Evolutionary conservation across 1,140 invertebrate species (phyloP).

Genomic region (Drosophila aff.): DNA sequence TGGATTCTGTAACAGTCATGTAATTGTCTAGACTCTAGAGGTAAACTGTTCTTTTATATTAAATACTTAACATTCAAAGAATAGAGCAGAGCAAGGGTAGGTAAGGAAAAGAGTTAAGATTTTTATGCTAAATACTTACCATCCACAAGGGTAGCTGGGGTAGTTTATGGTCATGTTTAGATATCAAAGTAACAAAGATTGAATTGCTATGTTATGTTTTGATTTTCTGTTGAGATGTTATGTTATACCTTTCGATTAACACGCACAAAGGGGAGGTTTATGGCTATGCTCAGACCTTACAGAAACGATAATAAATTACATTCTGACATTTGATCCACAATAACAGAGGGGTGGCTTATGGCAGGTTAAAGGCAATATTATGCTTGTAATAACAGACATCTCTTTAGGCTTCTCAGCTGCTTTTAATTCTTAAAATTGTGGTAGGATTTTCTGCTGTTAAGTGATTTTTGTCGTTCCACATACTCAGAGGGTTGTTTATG

Average conservation of each 20-base stretch:
- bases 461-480: background rate
- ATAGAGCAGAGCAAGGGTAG: no score
- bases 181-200: no score
- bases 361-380: background rate
- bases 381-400: background rate
- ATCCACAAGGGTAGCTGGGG: background rate
- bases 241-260: background rate
- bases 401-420: background rate
- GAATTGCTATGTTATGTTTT: background rate
- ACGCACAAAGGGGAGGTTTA: background rate
- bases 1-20: background rate
- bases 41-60: background rate
- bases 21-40: background rate
- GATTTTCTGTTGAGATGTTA: background rate
- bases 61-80: no score
- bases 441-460: background rate
- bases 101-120: no score
- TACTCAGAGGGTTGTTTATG: background rate
- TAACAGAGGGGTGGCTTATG: slow-evolving; percentile 16
- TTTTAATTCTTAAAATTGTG: background rate
- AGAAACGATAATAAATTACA: no score
- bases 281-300: no score
- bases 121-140: background rate
- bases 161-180: background rate
- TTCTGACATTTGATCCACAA: background rate